Base-by-base conservation (phyloP, 2,888 invertebrate genomes). In the Sycophila texana region DNA sequence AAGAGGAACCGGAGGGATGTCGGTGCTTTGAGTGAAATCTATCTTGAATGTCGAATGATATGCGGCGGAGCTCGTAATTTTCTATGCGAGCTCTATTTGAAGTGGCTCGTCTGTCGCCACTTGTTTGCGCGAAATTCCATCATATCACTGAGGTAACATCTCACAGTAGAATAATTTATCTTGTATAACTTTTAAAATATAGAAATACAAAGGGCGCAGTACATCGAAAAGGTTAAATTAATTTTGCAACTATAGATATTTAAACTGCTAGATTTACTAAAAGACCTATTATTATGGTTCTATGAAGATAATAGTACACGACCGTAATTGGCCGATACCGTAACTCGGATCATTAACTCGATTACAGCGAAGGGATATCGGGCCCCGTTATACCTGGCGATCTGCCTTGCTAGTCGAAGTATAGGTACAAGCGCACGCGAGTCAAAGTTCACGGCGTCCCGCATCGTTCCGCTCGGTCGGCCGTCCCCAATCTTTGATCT, bases 401-500 rank as follows among this genome's bases (percentile, higher is more conserved):
- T 5, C 20, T 22, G 16, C 58, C 10, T 3, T n/a, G 16, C 10
- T 12, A 18, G 26, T 22, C 10, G 26, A 13, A n/a, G 16, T 1
- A n/a, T n/a, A 61, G 14, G 20, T 4, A 71, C 22, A 60, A 14
- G 39, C 60, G 22, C 71, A 20, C 39, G 63, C 39, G 49, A 77
- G 77, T 77, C 67, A 72, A 58, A 77, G 73, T 73, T 78, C 73
- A 78, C 55, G 68, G 60, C 47, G 49, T 22, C 58, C 58, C 12
- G 18, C 4, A 16, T 60, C 60, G 58, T 66, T 57, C 55, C 63
- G 51, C 7, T 10, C 47, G n/a, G 47, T 58, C 60, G 49, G 68
- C 49, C 39, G 63, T 66, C 58, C 67, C 82, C 82, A 84, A 86
- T 85, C 87, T 87, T 86, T 85, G 86, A 86, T 86, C 86, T 81